Percentiles rank a stretch among this genome's conserved stretches.
These are phyloP conservation scores for Acrocephalus kingi DNA, from an alignment of 2,113 vertebrate species.

Conservation along the genomic window DNA sequence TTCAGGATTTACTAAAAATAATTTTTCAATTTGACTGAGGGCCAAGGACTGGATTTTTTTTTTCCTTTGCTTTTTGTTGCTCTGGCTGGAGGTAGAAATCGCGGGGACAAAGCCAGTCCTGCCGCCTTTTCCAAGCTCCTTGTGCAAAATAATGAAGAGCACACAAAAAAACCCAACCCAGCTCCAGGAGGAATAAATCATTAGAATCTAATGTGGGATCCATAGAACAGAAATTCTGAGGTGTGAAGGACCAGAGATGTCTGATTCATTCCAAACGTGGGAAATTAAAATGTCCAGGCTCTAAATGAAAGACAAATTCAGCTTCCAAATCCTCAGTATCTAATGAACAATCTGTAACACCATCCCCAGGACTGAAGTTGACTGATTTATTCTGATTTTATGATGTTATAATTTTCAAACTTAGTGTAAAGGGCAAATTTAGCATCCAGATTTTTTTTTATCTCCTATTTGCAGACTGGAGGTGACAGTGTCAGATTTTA, in stretches of 20 bases:
- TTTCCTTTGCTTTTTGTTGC: not conserved
- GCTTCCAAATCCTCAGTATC: not conserved
- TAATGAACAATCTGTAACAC: accelerated
- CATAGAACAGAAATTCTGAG: not conserved
- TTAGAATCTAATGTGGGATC: not conserved
- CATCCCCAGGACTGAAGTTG: not conserved
- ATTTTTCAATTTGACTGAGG: not conserved
- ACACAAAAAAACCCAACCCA: not conserved
- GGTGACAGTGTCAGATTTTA: not conserved
- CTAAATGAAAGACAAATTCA: not conserved
- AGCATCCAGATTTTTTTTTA: not conserved
- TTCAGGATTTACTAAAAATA: not conserved
- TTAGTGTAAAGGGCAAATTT: not conserved
- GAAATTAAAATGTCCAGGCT: not conserved
- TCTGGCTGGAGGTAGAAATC: not conserved
- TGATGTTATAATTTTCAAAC: not conserved
- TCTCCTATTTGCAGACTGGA: not conserved
- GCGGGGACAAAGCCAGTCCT: not conserved
- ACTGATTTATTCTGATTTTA: not conserved
- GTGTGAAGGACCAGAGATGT: not conserved
- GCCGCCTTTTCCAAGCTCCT: not conserved
- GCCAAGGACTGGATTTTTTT: not conserved
- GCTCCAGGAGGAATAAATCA: not conserved
- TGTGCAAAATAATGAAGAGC: not conserved
- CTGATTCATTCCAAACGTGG: not conserved